Base-by-base conservation (phyloP, 1,140 invertebrate species). In the Tribolium castaneum region DNA sequence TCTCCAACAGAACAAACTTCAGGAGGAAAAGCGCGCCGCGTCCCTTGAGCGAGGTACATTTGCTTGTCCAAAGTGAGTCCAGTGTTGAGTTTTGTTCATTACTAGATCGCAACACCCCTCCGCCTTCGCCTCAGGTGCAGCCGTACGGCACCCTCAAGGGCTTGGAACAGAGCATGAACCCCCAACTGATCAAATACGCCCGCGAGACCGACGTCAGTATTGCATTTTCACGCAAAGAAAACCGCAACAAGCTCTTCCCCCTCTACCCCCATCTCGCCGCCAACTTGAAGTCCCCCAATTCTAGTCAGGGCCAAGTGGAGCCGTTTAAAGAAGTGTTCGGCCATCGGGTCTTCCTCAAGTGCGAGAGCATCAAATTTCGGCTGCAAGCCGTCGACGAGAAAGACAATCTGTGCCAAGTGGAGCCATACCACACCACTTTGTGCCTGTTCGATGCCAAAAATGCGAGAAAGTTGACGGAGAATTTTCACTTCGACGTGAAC, bases 401-500 rank as follows among this genome's bases (percentile, higher is more conserved):
- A 79, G 93, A 95, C 75, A 88, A 93, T 80, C 83, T 94, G 13
- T 93, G 92, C 83, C 96, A 97, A 89, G 94, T 98, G 30, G 97
- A 98, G 84, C 97, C 97, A 1, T 98, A 98, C 87, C 94, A 96
- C 82, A 94, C 96, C 3, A 92, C 93, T 6, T 88, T 98, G 52
- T 92, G 95, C 56, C 86, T 99, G 3, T 98, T 95, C 86, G 97
- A 98, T 90, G 93, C 93, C 1, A 92, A 93, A 84, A 91, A 92
- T 78, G 94, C 94, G 9, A 91, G 92, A 82, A 98, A 98, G 88
- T 88, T 98, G 14, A 95, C 95, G 0, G 97, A 98, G 87, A 97
- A 97, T 86, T 98, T 98, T 87, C 93, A 97, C 86, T 96, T 97
- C 85, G 95, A 98, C 86, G 88, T 97, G 0, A 98, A 98, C 87